These are phyloP conservation scores for Carcina quercana DNA, from an alignment of 2,888 invertebrate species.

Conservation along the genomic window DNA sequence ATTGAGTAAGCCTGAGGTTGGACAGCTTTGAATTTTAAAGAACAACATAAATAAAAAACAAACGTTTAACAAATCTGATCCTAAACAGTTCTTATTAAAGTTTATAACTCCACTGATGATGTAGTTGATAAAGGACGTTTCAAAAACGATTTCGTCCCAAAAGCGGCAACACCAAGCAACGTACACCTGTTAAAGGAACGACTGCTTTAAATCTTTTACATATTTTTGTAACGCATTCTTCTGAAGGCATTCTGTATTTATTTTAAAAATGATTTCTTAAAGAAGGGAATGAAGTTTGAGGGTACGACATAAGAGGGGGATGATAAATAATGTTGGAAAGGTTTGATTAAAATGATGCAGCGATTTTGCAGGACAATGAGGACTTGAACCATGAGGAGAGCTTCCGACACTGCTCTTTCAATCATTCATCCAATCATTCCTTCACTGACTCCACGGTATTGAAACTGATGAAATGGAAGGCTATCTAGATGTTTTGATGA, in stretches of 20 bases:
- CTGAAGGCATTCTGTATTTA: constrained; percentile 47
- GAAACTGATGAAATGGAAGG: constrained; percentile 16
- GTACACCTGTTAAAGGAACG: constrained; percentile 57
- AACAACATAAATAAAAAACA: too few species aligned
- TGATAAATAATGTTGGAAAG: constrained; percentile 44
- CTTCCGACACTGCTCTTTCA: constrained; percentile 35
- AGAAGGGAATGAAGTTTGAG: constrained; percentile 17
- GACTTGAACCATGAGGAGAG: constrained; percentile 21
- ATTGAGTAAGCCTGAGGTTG: constrained; percentile 50
- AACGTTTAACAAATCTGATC: too few species aligned
- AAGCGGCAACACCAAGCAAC: constrained; percentile 29
- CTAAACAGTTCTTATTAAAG: too few species aligned
- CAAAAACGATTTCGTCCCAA: too few species aligned
- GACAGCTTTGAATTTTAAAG: constrained; percentile 20
- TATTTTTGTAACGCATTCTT: constrained; percentile 65
- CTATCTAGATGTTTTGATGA: too few species aligned
- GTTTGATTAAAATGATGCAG: constrained; percentile 55
- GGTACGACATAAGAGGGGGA: constrained; percentile 25
- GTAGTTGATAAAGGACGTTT: too few species aligned
- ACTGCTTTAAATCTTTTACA: constrained; percentile 54
- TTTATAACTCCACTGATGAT: too few species aligned
- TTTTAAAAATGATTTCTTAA: constrained; percentile 36
- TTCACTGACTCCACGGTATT: constrained; percentile 33
- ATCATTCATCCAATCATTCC: constrained; percentile 30
- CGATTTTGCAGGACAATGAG: constrained; percentile 33